Conservation (phyloP, 2,888 invertebrate genomes). For the Phortica magna region DNA sequence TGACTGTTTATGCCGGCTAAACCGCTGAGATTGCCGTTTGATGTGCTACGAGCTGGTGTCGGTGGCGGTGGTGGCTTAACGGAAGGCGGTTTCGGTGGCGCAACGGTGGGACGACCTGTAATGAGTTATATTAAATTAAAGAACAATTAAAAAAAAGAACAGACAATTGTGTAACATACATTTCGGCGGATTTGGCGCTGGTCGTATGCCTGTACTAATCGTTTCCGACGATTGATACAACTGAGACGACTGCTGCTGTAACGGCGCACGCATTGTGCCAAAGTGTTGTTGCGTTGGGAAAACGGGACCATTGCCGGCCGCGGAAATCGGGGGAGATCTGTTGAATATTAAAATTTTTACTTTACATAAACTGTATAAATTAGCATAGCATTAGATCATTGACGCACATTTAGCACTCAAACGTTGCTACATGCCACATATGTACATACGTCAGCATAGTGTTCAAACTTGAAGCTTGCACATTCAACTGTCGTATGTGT, state of each 20-base stretch:
- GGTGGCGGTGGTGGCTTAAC: conserved; percentile 78
- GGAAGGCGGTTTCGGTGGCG: conserved; percentile 74
- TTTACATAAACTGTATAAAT: neutral
- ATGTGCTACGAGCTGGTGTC: conserved; percentile 77
- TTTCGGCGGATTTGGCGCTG: conserved; percentile 76
- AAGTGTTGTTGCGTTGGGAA: conserved; percentile 76
- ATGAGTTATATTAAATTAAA: neutral
- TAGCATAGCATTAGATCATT: neutral
- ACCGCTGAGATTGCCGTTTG: conserved; percentile 76
- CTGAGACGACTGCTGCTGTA: conserved; percentile 62
- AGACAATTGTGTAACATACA: conserved; percentile 61
- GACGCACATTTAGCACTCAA: too few relatives aligned
- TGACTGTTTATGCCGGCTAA: conserved; percentile 53
- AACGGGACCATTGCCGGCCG: conserved; percentile 68
- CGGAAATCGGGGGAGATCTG: conserved; percentile 77
- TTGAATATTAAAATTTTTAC: neutral
- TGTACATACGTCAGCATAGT: neutral
- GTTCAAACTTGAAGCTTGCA: neutral
- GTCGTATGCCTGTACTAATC: conserved; percentile 67
- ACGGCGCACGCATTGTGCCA: conserved; percentile 76
- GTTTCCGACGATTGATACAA: conserved; percentile 63
- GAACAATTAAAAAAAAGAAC: neutral
- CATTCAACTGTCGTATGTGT: too few relatives aligned
- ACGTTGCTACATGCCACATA: too few relatives aligned
- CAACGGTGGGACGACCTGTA: conserved; percentile 75